phyloP scores from a whole-genome alignment of 2,113 vertebrate genomes.

The Acanthochromis polyacanthus region DNA sequence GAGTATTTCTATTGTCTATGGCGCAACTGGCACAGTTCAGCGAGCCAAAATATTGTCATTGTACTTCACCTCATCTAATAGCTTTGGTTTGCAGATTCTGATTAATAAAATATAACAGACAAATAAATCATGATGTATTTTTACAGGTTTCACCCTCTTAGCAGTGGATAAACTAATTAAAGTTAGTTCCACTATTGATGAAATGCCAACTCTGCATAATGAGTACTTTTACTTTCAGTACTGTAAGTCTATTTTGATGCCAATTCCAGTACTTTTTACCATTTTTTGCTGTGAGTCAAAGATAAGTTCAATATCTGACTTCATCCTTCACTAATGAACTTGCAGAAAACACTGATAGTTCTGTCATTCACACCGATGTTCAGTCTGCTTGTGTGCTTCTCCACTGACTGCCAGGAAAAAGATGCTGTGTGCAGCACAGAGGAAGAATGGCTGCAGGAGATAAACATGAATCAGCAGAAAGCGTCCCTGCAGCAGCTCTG shows the following conservation, averaged over 20 bases:
- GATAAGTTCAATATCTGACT: no score
- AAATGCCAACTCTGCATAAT: no score
- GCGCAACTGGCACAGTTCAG: not conserved
- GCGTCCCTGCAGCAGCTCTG: constrained; percentile 19
- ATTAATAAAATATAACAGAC: not conserved
- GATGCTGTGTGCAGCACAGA: not conserved
- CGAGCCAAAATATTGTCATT: not conserved
- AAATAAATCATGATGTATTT: not conserved
- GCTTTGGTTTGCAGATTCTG: not conserved
- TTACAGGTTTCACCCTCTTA: not conserved
- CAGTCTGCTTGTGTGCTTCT: not conserved
- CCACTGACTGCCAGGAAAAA: constrained; percentile 32
- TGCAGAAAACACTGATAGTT: not conserved
- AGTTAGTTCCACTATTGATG: no score
- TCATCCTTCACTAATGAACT: no score
- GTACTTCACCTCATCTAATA: not conserved
- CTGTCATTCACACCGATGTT: not conserved
- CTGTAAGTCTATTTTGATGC: not conserved
- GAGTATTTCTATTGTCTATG: not conserved
- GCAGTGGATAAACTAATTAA: not conserved
- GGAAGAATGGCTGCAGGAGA: constrained; percentile 68
- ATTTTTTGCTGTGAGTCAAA: no score
- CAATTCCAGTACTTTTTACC: not conserved
- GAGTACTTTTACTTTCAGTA: no score
- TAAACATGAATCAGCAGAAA: constrained; percentile 68